Base-by-base conservation (phyloP, 2,797 vertebrate species). In the Distichodus sexfasciatus region DNA sequence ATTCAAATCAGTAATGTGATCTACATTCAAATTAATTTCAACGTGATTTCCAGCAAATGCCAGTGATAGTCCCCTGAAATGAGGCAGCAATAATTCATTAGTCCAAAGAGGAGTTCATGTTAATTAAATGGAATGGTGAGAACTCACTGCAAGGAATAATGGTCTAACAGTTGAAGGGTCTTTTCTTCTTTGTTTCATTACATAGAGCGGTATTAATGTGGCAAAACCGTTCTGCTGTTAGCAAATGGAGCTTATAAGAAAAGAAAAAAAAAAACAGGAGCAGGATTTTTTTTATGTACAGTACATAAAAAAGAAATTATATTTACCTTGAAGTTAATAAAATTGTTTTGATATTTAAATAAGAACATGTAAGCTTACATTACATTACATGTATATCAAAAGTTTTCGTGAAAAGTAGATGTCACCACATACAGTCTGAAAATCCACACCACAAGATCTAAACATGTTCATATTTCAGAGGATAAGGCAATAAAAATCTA, bases 1-100 rank as follows among this genome's bases (percentile, higher is more conserved):
- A 69, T 71, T 57, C 60, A 69, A 69, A 69, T 69, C 71, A 69
- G 61, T 73, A 75, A 78, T 73, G 66, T 76, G 75, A 76, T 76
- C 69, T 66, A 60, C 60, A 76, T 75, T 71, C 67, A 75, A 71
- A 73, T 74, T 71, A 79, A 79, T 77, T 77, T 70, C 66, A 71
- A 70, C 66, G 66, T 69, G 77, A 71, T 66, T 75, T 74, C 66
- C 46, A 73, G 71, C 71, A 62, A 81, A 59, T 71, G 58, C 53
- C 33, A 66, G 41, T 70, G 48, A 78, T 73, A 70, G 66, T 61
- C 62, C 21, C 31, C 67, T 43, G 31, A 48, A 64, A 72, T 66
- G 59, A 51, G 35, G 35, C 36, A 33, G 26, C 60, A 40, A 64
- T 74, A 68, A 64, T 12, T 44, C 61, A 74, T 76, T 68, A 74